These are phyloP conservation scores for Loris lydekkerianus DNA, from an alignment of 2,797 vertebrate species.

Conservation along the genomic window DNA sequence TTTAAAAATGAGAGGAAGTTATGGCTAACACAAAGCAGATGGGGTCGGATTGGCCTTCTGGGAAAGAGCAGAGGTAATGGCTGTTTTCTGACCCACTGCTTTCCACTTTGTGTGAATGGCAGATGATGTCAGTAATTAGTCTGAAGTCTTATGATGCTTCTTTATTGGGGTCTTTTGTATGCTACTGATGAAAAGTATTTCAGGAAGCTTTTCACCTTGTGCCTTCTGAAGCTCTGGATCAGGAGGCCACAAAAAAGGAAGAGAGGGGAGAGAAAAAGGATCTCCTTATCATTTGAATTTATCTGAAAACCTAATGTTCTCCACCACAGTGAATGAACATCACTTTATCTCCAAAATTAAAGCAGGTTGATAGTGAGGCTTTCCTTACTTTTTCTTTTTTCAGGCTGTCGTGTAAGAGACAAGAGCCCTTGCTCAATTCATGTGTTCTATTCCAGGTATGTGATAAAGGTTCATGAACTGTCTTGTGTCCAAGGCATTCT, in stretches of 20 bases:
- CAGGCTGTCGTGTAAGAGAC: neutral
- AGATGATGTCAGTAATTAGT: neutral
- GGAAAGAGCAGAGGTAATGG: neutral
- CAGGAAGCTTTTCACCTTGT: neutral
- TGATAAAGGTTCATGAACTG: neutral
- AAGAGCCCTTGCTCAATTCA: neutral
- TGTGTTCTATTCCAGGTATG: neutral
- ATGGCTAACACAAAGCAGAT: neutral
- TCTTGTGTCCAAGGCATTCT: neutral
- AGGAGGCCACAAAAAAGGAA: neutral
- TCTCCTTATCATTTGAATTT: neutral
- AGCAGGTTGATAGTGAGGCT: neutral
- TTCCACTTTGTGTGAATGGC: too few species aligned
- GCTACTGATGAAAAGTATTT: neutral
- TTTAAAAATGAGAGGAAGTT: rapidly evolving
- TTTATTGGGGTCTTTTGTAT: neutral
- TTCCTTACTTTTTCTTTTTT: neutral
- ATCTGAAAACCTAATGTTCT: neutral
- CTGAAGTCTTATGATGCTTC: neutral
- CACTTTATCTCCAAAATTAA: neutral
- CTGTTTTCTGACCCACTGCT: neutral
- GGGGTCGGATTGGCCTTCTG: rapidly evolving
- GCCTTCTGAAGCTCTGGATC: neutral
- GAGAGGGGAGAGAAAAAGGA: neutral
- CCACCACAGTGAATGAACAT: neutral